phyloP scores from a whole-genome alignment of 2,797 vertebrate species.

The Limnodromus scolopaceus region DNA sequence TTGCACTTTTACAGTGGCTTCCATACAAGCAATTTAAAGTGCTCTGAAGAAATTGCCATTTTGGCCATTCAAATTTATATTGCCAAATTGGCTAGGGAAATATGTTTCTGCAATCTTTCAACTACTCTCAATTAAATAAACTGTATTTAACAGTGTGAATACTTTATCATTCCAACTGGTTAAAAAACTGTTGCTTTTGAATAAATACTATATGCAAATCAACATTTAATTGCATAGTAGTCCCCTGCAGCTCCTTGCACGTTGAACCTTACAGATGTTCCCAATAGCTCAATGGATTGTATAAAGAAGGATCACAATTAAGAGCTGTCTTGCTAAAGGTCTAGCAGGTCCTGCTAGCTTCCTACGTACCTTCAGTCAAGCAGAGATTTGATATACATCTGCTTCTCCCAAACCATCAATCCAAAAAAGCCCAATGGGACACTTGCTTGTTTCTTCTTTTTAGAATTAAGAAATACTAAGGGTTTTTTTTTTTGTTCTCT shows the following conservation, averaged over 20 bases:
- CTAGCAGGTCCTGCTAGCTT: background rate
- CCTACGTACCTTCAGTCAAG: background rate
- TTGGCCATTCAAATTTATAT: background rate
- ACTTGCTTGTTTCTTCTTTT: constrained; percentile 24
- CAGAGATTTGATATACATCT: constrained; percentile 1
- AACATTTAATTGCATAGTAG: background rate
- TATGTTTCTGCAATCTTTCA: background rate
- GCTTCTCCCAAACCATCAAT: background rate
- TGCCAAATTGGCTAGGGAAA: background rate
- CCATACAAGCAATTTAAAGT: background rate
- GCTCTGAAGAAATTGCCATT: background rate
- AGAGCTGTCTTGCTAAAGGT: background rate
- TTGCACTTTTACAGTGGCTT: background rate
- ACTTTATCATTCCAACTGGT: background rate
- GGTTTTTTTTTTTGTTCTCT: background rate
- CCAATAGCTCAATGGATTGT: background rate
- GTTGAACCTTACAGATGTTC: background rate
- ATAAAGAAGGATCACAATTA: background rate
- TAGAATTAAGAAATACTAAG: constrained; percentile 17
- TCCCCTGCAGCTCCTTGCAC: background rate
- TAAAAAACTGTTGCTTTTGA: background rate
- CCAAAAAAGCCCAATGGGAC: background rate
- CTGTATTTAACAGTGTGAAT: background rate
- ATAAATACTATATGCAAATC: background rate
- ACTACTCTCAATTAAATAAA: background rate